These are phyloP conservation scores for Liodrosophila aerea DNA, from an alignment of 2,888 invertebrate genomes.

Conservation along the genomic window DNA sequence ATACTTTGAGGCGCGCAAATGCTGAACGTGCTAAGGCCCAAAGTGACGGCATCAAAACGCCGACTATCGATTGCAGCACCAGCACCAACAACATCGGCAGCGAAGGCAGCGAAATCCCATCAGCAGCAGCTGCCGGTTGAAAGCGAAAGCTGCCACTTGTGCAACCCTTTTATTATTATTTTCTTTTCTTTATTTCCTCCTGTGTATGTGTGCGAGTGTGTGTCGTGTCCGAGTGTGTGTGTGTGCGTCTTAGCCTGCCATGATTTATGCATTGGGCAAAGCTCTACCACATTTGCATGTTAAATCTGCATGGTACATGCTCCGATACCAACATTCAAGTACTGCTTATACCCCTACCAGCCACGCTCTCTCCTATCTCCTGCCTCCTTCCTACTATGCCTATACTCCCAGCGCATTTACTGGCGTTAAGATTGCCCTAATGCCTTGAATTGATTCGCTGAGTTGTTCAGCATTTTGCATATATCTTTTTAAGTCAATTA, in stretches of 20 bases:
- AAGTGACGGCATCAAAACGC: constrained; percentile 49
- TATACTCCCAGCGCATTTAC: background rate
- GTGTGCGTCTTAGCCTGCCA: constrained; percentile 35
- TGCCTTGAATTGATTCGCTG: constrained; percentile 23
- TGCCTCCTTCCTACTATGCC: constrained; percentile 6
- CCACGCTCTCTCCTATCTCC: background rate
- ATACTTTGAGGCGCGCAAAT: constrained; percentile 70
- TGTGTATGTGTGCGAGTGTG: background rate
- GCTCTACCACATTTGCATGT: constrained; percentile 60
- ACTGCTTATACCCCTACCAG: background rate
- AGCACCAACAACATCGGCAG: constrained; percentile 39
- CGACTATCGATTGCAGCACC: constrained; percentile 68
- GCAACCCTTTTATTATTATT: constrained; percentile 58
- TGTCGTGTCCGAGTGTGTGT: background rate
- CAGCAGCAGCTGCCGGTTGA: constrained; percentile 32
- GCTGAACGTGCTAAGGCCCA: constrained; percentile 54
- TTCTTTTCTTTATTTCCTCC: constrained; percentile 18
- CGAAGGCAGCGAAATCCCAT: constrained; percentile 47
- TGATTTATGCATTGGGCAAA: constrained; percentile 64
- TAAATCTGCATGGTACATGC: constrained; percentile 36
- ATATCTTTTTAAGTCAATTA: background rate
- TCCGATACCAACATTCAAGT: background rate
- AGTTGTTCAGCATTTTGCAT: constrained; percentile 8
- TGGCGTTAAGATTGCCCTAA: constrained; percentile 39
- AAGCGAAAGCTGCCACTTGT: constrained; percentile 71